Evolutionary conservation across 2,888 invertebrate species (phyloP).

Genomic region (Dryococelus australis): DNA sequence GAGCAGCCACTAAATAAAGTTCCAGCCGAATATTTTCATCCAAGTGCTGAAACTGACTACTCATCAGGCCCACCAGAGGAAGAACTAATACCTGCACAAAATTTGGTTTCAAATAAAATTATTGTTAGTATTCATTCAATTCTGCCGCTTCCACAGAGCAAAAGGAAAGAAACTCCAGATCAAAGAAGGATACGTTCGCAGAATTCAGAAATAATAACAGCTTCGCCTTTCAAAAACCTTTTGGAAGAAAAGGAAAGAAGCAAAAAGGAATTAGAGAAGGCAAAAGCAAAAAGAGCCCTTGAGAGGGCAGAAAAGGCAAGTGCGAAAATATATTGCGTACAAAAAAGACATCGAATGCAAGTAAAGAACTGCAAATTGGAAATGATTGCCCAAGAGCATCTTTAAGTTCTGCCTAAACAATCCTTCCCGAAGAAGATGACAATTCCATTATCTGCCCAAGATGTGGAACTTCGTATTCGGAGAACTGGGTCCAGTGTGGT

Average conservation of each 20-base stretch:
- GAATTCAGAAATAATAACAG: not conserved
- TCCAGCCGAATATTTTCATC: too few relatives aligned
- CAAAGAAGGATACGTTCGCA: not conserved
- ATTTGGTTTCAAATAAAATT: not conserved
- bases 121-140: not conserved
- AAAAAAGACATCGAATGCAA: not conserved
- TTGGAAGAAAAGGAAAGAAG: too few relatives aligned
- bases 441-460: constrained; percentile 5
- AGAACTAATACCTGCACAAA: not conserved
- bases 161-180: not conserved
- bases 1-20: too few relatives aligned
- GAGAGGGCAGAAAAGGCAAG: too few relatives aligned
- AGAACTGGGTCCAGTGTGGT: too few relatives aligned
- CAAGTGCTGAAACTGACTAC: too few relatives aligned
- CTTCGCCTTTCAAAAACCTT: not conserved
- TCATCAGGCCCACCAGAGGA: too few relatives aligned
- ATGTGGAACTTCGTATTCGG: not conserved
- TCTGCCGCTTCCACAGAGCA: not conserved
- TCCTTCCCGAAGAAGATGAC: not conserved
- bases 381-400: not conserved
- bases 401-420: not conserved
- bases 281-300: too few relatives aligned
- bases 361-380: not conserved
- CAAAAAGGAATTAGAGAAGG: too few relatives aligned
- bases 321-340: not conserved